phyloP scores from a whole-genome alignment of 2,797 vertebrate species.

The Florisuga fusca region DNA sequence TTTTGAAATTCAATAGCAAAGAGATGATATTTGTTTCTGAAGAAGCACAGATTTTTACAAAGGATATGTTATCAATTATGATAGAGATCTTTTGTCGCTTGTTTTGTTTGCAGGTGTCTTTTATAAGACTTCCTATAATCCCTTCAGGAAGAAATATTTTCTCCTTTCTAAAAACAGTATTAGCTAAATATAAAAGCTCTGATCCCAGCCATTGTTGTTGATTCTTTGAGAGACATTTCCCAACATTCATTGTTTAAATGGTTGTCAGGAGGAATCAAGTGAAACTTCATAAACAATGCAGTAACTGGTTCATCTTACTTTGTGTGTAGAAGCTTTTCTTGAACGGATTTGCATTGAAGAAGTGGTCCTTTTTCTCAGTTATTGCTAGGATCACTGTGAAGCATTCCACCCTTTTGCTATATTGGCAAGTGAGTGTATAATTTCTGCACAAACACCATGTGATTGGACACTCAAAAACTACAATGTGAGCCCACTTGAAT shows the following conservation, averaged over 20 bases:
- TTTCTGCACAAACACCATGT: constrained; percentile 54
- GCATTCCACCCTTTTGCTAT: constrained; percentile 61
- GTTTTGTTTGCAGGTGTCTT: constrained; percentile 94
- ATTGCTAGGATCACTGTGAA: constrained; percentile 77
- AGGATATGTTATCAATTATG: constrained; percentile 79
- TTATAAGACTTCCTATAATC: constrained; percentile 87
- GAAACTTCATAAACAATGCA: constrained; percentile 93
- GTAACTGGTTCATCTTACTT: constrained; percentile 90
- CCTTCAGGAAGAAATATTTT: constrained; percentile 96
- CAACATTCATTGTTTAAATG: constrained; percentile 97
- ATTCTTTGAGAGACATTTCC: constrained; percentile 91
- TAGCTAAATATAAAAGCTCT: constrained; percentile 89
- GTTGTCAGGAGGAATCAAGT: constrained; percentile 97
- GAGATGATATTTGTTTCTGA: constrained; percentile 30
- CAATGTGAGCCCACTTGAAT: background rate
- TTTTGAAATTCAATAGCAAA: constrained; percentile 52
- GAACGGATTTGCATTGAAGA: constrained; percentile 87
- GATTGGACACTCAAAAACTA: background rate
- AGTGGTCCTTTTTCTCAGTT: constrained; percentile 78
- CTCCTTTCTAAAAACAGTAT: constrained; percentile 88
- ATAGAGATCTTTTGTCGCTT: constrained; percentile 88
- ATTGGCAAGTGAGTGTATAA: constrained; percentile 53
- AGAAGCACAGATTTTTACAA: constrained; percentile 63
- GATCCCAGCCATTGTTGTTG: constrained; percentile 90
- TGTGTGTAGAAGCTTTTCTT: constrained; percentile 83